Conservation (phyloP, 2,113 vertebrate genomes). For the Syrrhaptes paradoxus region DNA sequence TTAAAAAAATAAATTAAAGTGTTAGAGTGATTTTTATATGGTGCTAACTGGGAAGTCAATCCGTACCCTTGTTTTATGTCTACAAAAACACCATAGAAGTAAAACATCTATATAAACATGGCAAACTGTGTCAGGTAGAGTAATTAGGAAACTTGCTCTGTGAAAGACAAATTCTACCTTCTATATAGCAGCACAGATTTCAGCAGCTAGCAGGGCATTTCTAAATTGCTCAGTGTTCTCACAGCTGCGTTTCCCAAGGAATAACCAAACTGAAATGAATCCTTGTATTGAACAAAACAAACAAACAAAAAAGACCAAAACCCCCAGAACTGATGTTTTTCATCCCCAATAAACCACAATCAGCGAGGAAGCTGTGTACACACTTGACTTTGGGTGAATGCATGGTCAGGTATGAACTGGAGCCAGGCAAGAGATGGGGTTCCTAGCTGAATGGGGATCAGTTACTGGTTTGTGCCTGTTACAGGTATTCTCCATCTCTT, state of each 20-base stretch:
- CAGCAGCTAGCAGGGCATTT: not conserved
- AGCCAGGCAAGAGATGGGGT: not conserved
- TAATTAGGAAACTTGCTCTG: not conserved
- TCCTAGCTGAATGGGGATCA: not conserved
- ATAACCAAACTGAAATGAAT: not conserved
- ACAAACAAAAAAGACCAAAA: not conserved
- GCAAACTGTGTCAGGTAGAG: not conserved
- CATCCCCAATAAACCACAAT: not conserved
- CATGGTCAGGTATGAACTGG: not conserved
- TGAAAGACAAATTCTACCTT: not conserved
- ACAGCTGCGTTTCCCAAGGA: not conserved
- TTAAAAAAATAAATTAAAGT: not conserved
- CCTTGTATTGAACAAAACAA: not conserved
- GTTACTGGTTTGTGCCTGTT: not conserved
- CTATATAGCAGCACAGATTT: not conserved
- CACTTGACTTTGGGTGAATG: not conserved
- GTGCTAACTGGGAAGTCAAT: not conserved
- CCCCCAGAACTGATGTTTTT: not conserved
- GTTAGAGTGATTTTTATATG: not conserved
- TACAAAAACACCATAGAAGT: not conserved
- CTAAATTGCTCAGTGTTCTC: not conserved
- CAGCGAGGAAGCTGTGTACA: not conserved
- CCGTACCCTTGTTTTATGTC: not conserved
- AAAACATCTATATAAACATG: not conserved
- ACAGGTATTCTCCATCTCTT: not conserved